Conservation (phyloP, 2,888 invertebrate species). For the Tribolium freemani region DNA sequence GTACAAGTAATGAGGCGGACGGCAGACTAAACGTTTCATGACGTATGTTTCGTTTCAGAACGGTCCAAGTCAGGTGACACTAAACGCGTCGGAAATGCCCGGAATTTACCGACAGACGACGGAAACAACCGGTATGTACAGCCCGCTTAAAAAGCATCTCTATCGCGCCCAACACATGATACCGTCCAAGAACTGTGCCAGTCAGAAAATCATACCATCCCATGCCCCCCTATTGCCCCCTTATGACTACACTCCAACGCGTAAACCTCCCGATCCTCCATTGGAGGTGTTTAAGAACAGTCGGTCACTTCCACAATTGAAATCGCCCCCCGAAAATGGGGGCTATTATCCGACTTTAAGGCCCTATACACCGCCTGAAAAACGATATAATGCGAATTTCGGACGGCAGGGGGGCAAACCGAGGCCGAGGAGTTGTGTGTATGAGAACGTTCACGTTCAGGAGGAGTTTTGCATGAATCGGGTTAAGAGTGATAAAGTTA, state of each 20-base stretch:
- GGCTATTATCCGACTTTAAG: slow-evolving; percentile 41
- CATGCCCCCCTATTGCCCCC: slow-evolving; percentile 55
- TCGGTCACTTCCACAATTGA: slow-evolving; percentile 59
- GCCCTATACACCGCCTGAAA: slow-evolving; percentile 64
- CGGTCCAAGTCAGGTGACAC: slow-evolving; percentile 61
- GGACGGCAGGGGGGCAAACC: slow-evolving; percentile 52
- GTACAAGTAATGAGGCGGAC: slow-evolving; percentile 59
- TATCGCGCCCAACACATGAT: slow-evolving; percentile 63
- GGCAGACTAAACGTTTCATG: slow-evolving; percentile 3
- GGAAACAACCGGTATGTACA: slow-evolving; percentile 68
- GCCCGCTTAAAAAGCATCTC: slow-evolving; percentile 63
- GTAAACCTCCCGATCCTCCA: slow-evolving; percentile 44
- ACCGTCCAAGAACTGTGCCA: slow-evolving; percentile 66
- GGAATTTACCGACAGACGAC: slow-evolving; percentile 67
- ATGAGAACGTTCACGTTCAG: slow-evolving; percentile 62
- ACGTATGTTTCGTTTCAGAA: slow-evolving; percentile 57
- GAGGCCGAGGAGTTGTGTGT: slow-evolving; percentile 63
- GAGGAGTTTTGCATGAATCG: slow-evolving; percentile 57
- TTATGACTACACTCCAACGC: slow-evolving; percentile 49
- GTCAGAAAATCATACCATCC: slow-evolving; percentile 62
- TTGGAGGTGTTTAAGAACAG: slow-evolving; percentile 57
- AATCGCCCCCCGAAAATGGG: slow-evolving; percentile 17
- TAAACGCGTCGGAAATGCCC: slow-evolving; percentile 56
- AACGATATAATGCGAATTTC: slow-evolving; percentile 64
- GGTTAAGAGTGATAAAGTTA: slow-evolving; percentile 52